Base-by-base conservation (phyloP, 2,888 invertebrate genomes). In the Tachina grossa region DNA sequence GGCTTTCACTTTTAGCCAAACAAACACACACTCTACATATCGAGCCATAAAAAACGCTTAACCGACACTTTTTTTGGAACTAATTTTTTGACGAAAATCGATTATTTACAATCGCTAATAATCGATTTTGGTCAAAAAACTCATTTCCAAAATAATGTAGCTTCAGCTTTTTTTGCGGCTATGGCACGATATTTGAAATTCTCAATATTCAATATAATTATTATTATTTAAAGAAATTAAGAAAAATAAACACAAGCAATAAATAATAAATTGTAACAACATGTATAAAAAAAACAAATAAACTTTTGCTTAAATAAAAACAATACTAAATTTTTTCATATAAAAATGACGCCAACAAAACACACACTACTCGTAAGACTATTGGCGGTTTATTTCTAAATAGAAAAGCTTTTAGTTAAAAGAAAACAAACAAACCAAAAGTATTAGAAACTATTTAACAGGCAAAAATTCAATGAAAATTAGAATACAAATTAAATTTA, bases 181-280 rank as follows among this genome's bases (percentile, higher is more conserved):
- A 31, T 31, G 31, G 31, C 31, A 31, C 31, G 31, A 31, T 31
- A 76, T 74, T 85, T 79, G 85, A 83, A 85, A 85, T 83, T 82
- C 85, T 75, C 65, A 66, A 71, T 83, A 75, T 79, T 75, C 16
- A 45, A 57, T 39, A 31, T n/a, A 22, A 55, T 55, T 71, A 14
- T 75, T 71, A 59, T 75, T 51, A 65, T 41, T 19, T 45, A 31
- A 39, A 10, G 9, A 53, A 53, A 19, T 8, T 9, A 16, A 53
- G 2, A 53, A 11, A 55, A 59, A 57, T 43, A 76, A 49, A 69
- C 55, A 76, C 63, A 78, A 69, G 75, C 66, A 78, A 43, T 66
- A 14, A 43, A 53, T 69, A 82, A 75, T 75, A 75, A 63, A 68
- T 69, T 66, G 71, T 65, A 66, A 66, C 49, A 39, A 19, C 66